Percentiles rank a stretch among this genome's conserved stretches.
phyloP scores from a whole-genome alignment of 1,140 invertebrate genomes.

The Popillia japonica region DNA sequence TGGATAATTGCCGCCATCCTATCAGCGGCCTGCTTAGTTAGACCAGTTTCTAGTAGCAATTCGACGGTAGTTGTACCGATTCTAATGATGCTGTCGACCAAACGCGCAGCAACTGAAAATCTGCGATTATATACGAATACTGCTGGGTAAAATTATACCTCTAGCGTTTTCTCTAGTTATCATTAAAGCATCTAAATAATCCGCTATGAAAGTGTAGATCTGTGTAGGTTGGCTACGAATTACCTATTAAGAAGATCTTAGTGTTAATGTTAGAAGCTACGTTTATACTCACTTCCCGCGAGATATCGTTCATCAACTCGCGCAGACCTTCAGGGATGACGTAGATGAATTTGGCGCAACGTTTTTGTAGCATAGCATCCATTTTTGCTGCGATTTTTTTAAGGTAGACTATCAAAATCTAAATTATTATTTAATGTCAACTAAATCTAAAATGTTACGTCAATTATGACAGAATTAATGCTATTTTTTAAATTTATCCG shows the following conservation, averaged over 20 bases:
- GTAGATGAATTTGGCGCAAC: slow-evolving; percentile 58
- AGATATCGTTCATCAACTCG: slow-evolving; percentile 74
- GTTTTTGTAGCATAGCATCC: slow-evolving; percentile 56
- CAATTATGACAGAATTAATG: too few species aligned
- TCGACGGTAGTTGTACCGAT: slow-evolving; percentile 59
- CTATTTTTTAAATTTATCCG: too few species aligned
- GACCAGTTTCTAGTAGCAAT: slow-evolving; percentile 59
- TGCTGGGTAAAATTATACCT: slow-evolving; percentile 58
- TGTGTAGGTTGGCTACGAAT: slow-evolving; percentile 69
- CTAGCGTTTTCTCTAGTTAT: slow-evolving; percentile 71
- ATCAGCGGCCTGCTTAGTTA: slow-evolving; percentile 61
- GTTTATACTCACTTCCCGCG: slow-evolving; percentile 68
- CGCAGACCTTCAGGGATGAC: slow-evolving; percentile 69
- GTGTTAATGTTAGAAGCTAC: too few species aligned
- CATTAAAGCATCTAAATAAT: slow-evolving; percentile 72
- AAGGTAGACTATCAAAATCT: too few species aligned
- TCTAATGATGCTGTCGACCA: slow-evolving; percentile 61
- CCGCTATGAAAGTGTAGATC: slow-evolving; percentile 71
- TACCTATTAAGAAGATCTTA: too few species aligned
- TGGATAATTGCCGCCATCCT: slow-evolving; percentile 54
- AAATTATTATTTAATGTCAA: too few species aligned
- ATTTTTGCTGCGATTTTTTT: slow-evolving; percentile 51
- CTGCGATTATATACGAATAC: too few species aligned
- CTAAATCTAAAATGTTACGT: too few species aligned
- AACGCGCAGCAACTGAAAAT: slow-evolving; percentile 59